phyloP scores from a whole-genome alignment of 2,888 invertebrate genomes.

The Argyra leucocephala region DNA sequence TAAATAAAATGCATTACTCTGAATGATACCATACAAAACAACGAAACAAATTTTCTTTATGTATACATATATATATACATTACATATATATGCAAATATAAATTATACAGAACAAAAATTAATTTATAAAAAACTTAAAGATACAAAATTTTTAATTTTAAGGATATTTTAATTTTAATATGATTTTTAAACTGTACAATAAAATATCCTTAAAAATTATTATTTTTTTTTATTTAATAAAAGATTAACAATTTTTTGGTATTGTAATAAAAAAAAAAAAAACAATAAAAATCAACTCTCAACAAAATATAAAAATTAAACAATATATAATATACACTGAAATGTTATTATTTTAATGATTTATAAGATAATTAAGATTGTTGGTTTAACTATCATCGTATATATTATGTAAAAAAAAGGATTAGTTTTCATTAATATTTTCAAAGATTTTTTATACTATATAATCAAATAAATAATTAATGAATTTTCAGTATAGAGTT shows the following conservation, averaged over 20 bases:
- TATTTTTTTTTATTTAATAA: neutral
- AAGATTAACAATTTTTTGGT: constrained; percentile 6
- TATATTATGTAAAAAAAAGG: too few relatives aligned
- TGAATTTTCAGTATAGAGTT: constrained; percentile 13
- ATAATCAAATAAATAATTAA: too few relatives aligned
- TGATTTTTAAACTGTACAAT: neutral
- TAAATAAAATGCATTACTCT: constrained; percentile 12
- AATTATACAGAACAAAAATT: constrained; percentile 7
- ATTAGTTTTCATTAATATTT: too few relatives aligned
- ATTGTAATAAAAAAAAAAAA: neutral
- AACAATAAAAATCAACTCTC: neutral
- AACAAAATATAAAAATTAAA: too few relatives aligned
- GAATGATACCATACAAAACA: constrained; percentile 9
- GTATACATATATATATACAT: too few relatives aligned
- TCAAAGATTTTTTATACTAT: too few relatives aligned
- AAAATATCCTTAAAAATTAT: neutral
- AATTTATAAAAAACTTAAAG: neutral
- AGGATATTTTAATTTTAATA: neutral
- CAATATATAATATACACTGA: too few relatives aligned
- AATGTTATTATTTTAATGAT: too few relatives aligned
- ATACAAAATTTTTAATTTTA: neutral
- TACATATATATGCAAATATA: too few relatives aligned
- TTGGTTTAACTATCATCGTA: too few relatives aligned
- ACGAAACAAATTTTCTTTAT: neutral
- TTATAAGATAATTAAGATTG: too few relatives aligned